Evolutionary conservation across 2,888 invertebrate species (phyloP).

Genomic region (Spodoptera picta): DNA sequence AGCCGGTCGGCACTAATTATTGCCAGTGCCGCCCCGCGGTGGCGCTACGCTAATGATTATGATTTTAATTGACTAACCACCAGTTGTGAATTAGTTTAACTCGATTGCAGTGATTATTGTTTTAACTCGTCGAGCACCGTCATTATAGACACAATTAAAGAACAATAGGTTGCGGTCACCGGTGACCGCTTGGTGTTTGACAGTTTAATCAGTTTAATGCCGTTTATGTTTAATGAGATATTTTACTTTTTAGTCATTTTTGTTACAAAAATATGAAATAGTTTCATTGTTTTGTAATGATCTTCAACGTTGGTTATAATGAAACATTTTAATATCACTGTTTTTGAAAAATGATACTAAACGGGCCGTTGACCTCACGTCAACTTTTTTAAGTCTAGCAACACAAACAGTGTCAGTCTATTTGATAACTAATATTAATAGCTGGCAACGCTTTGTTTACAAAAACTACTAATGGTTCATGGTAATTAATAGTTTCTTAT

Average conservation of each 20-base stretch:
- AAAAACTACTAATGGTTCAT: slow-evolving; percentile 62
- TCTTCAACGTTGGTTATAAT: background rate
- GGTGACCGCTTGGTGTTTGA: too few species aligned
- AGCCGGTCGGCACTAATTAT: slow-evolving; percentile 53
- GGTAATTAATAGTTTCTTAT: slow-evolving; percentile 53
- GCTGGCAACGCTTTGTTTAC: slow-evolving; percentile 62
- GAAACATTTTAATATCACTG: background rate
- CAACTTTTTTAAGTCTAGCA: slow-evolving; percentile 54
- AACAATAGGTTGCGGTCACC: too few species aligned
- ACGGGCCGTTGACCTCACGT: slow-evolving; percentile 1
- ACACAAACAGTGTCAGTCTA: slow-evolving; percentile 55
- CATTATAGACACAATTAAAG: too few species aligned
- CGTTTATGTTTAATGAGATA: background rate
- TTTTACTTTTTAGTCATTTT: background rate
- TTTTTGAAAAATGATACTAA: too few species aligned
- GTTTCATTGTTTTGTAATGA: too few species aligned
- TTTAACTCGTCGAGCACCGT: too few species aligned
- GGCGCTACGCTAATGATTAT: slow-evolving; percentile 56
- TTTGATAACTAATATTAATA: slow-evolving; percentile 66
- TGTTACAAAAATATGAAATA: background rate
- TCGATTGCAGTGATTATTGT: slow-evolving; percentile 39
- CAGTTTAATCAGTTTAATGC: slow-evolving; percentile 18
- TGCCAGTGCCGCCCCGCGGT: slow-evolving; percentile 42
- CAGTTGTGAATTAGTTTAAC: slow-evolving; percentile 43
- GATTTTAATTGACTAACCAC: slow-evolving; percentile 54